Base-by-base conservation (phyloP, 2,113 vertebrate species). In the Corythoichthys intestinalis region DNA sequence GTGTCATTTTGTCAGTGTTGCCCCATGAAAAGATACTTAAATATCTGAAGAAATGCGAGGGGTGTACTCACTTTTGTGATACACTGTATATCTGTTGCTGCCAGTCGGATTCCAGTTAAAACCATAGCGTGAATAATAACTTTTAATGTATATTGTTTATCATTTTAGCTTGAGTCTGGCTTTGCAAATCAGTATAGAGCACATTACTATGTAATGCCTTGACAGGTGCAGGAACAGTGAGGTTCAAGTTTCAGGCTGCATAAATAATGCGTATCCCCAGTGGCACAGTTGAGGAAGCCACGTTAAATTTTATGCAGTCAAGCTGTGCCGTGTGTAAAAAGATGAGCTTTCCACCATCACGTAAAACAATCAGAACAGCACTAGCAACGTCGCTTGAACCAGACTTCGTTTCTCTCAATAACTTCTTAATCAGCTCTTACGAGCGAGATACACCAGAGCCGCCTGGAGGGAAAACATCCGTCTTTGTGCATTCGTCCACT, bases 361-460 rank as follows among this genome's bases (percentile, higher is more conserved):
- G 20, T 28, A 28, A 28, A 28, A 28, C 20, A 28, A 28, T 28
- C 20, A 28, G 20, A 28, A 28, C 20, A 28, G 20, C 20, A 28
- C 14, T 41, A 17, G 3, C 49, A 17, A 14, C 15, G 14, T 15
- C 12, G 4, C 48, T 52, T 6, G 14, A 52, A 52, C 5, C 14
- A 4, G 12, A 17, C 49, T 15, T 17, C 14, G 6, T 17, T 15
- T 52, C 49, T 15, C 2, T 14, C 49, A 6, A 15, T 52, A 52
- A 52, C 15, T 17, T 52, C 37, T 44, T 67, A 67, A 69, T 75
- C 69, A 67, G 64, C 37, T 52, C 34, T 65, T 15, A 59, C 41
- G 80, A 66, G 69, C 63, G 65, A 81, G 84, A 83, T 78, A 71
- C 69, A 17, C 17, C n/a, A 54, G 52, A 81, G 77, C 54, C 35